Evolutionary conservation across 2,113 vertebrate genomes (phyloP), one percentile per base, ranked within the genome.

Genomic region (Myrmophylax atrothorax): DNA sequence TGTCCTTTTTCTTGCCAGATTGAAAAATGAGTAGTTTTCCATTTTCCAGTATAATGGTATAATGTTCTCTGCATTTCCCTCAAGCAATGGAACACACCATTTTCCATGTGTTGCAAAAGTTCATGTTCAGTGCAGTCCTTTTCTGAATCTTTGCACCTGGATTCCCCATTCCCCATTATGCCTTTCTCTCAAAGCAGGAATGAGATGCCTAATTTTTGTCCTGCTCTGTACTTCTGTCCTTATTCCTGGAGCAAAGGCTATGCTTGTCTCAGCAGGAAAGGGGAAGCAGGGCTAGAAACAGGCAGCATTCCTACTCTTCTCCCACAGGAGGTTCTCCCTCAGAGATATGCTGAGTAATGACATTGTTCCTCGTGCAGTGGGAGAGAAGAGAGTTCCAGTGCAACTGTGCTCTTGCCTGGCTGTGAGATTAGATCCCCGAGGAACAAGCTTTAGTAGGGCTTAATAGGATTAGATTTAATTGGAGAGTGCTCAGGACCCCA

Each of bases 51-150:
- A 3, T 55, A 31, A 70, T 1, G 2, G 7, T 70, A 3, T 55
- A 31, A 70, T 1, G 2, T 23, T 70, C 11, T 33, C 31, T 3
- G 0, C 40, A 9, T 74, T 84, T 84, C 81, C 55, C 56, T 80
- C 64, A 40, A 40, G 46, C 2, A 2, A 24, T 55, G 26, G 37
- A 67, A 6, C 4, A 1, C n/a, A 15, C 8, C 3, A 1, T 69
- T 49, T 66, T 47, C 40, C 81, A 18, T 60, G 46, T 56, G 17
- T 33, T 87, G 28, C 28, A 31, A 69, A 42, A 12, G 26, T 47
- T 67, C 0, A 5, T 58, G 31, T 79, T 79, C 31, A 46, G 44
- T 52, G 37, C 38, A 19, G 0, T 22, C 46, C 55, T 85, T 24
- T 38, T 62, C 50, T 56, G 23, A 29, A 47, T 86, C 25, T 46